These are phyloP conservation scores for Solea solea DNA, from an alignment of 2,113 vertebrate genomes.

Conservation along the genomic window DNA sequence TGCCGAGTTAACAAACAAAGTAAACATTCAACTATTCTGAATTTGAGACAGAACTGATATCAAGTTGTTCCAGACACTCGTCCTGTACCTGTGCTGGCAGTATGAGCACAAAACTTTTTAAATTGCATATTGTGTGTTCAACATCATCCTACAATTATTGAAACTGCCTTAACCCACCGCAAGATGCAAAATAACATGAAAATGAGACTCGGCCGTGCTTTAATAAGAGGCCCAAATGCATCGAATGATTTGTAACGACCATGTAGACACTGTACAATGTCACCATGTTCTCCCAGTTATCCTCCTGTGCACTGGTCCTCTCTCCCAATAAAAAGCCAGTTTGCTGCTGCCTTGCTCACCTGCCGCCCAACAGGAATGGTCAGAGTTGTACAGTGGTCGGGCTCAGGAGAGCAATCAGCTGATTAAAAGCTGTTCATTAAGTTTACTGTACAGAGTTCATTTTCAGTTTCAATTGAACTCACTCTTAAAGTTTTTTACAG, in stretches of 20 bases:
- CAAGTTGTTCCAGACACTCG: slow-evolving; percentile 2
- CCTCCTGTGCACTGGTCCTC: slow-evolving; percentile 15
- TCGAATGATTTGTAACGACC: slow-evolving; percentile 10
- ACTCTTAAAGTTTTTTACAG: slow-evolving; percentile 41
- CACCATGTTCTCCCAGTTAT: slow-evolving; percentile 41
- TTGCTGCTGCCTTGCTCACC: slow-evolving; percentile 21
- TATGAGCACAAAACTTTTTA: slow-evolving; percentile 7
- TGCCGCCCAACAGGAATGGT: slow-evolving; percentile 42
- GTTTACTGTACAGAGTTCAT: slow-evolving; percentile 38
- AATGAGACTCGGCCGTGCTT: background rate
- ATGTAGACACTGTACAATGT: background rate
- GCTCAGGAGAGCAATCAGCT: slow-evolving; percentile 15
- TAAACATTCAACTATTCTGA: background rate
- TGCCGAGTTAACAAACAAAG: slow-evolving; percentile 20
- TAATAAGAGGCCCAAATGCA: slow-evolving; percentile 9
- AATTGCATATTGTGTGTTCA: slow-evolving; percentile 5
- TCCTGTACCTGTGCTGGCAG: slow-evolving; percentile 30
- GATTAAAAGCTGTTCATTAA: slow-evolving; percentile 21
- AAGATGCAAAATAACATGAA: background rate
- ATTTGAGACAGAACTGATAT: slow-evolving; percentile 26
- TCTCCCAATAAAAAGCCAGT: slow-evolving; percentile 45
- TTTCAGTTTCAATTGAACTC: slow-evolving; percentile 46
- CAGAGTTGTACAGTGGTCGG: slow-evolving; percentile 31
- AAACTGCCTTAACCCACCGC: slow-evolving; percentile 5
- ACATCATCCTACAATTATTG: background rate